Percentiles rank a stretch among this genome's conserved stretches.
Conservation (phyloP, 1,140 invertebrate genomes). For the Lerema accius region DNA sequence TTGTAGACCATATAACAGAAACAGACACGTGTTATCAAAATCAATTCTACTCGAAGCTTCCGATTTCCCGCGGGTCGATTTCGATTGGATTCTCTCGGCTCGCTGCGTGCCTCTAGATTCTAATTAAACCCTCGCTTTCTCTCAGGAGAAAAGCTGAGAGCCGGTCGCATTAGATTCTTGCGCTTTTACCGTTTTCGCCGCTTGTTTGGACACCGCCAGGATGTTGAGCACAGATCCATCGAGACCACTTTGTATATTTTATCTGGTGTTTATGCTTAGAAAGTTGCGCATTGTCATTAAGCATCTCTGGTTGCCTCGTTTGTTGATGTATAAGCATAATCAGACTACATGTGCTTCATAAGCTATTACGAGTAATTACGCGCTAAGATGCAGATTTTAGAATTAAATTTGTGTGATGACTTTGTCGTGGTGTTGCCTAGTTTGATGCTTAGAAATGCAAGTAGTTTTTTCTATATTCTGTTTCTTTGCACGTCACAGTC, state of each 20-base stretch:
- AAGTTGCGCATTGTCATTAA: background rate
- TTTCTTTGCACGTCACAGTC: too few relatives aligned
- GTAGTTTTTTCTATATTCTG: too few relatives aligned
- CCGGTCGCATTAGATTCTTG: conserved; percentile 21
- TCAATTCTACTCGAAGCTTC: conserved; percentile 3
- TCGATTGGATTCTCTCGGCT: background rate
- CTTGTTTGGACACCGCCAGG: conserved; percentile 3
- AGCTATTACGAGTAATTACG: too few relatives aligned
- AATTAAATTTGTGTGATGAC: too few relatives aligned
- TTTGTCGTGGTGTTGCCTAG: too few relatives aligned
- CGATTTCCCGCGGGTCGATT: background rate
- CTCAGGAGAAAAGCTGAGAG: conserved; percentile 20
- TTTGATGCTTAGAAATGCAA: too few relatives aligned
- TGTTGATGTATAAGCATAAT: too few relatives aligned
- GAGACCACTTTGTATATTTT: background rate
- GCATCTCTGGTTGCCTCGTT: too few relatives aligned
- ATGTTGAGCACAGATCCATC: background rate
- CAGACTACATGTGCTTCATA: too few relatives aligned
- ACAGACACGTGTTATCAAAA: background rate
- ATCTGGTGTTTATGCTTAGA: background rate
- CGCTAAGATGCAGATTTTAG: too few relatives aligned
- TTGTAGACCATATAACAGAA: too few relatives aligned
- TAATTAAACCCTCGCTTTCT: conserved; percentile 30
- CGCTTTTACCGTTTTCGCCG: conserved; percentile 18
- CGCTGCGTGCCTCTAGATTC: conserved; percentile 3